Base-by-base conservation (phyloP, 2,113 vertebrate genomes). In the Channa argus region DNA sequence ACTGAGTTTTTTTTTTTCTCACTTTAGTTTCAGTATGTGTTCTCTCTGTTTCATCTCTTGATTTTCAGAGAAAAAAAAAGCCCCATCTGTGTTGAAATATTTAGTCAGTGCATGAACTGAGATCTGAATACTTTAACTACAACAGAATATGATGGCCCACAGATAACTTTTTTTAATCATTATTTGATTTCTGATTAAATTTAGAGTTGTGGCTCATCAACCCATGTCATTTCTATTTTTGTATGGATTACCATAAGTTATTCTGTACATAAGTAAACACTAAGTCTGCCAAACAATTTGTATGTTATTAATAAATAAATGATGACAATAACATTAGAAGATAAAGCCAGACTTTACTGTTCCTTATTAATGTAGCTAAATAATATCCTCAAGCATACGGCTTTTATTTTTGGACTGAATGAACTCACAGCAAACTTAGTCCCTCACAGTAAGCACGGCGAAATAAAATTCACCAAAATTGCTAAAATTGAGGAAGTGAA, bases 401-500 rank as follows among this genome's bases (percentile, higher is more conserved):
- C 24, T 24, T 24, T 24, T 24, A 24, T 41, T 41, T 41, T 41
- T 41, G 4, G 39, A 41, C 39, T 5, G 39, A 41, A 41, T 41
- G 6, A 41, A 41, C 39, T 41, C 4, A 41, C 39, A 41, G 6
- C 39, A 41, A 41, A 41, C 4, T 7, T 41, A 41, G 6, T 41
- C 4, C 39, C 6, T 41, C 24, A 24, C 24, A 24, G 24, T 24
- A 24, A 24, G 24, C 24, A 24, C 24, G 24, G 24, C 24, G 24
- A 24, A 24, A 24, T 24, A 24, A 43, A 47, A 61, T 72, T 45
- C 44, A 79, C 51, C 52, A 15, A 66, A 63, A 67, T 61, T 80
- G 5, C 13, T 62, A 3, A 13, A 50, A 72, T 56, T 69, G n/a
- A 15, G 70, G 84, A 89, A 86, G 82, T 78, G 76, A 83, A 63